Conservation (phyloP, 2,888 invertebrate species). For the Drosophila emarginata region DNA sequence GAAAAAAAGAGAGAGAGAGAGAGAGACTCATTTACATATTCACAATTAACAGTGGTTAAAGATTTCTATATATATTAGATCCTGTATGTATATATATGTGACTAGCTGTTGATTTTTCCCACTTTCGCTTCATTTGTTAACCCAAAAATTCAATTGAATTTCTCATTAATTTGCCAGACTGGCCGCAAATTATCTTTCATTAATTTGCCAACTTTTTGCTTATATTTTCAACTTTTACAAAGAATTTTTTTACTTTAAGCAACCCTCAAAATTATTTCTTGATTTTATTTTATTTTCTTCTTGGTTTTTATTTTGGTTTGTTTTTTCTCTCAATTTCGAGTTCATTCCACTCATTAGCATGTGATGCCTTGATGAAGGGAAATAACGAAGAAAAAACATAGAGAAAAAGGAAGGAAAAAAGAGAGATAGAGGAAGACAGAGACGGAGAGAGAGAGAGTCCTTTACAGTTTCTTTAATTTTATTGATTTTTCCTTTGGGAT, state of each 20-base stretch:
- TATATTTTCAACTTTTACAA: background rate
- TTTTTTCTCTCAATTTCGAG: slow-evolving; percentile 43
- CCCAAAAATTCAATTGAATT: background rate
- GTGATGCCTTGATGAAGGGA: slow-evolving; percentile 20
- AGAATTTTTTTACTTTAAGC: slow-evolving; percentile 23
- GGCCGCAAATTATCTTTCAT: slow-evolving; percentile 15
- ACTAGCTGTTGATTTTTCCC: background rate
- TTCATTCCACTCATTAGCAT: slow-evolving; percentile 77
- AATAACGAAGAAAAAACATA: background rate
- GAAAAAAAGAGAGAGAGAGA: slow-evolving; percentile 12
- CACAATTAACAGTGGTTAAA: slow-evolving; percentile 44
- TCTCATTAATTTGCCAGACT: slow-evolving; percentile 3
- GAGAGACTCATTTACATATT: slow-evolving; percentile 40
- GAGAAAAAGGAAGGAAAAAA: background rate
- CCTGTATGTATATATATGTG: no score
- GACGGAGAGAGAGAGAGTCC: background rate
- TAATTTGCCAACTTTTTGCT: slow-evolving; percentile 32
- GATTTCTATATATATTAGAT: background rate
- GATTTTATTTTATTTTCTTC: slow-evolving; percentile 17
- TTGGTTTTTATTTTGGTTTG: slow-evolving; percentile 6
- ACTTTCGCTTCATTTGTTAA: background rate
- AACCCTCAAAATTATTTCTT: slow-evolving; percentile 55
- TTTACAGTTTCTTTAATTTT: slow-evolving; percentile 67
- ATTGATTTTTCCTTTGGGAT: slow-evolving; percentile 61
- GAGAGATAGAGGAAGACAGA: background rate